These are phyloP conservation scores for Cotesia vestalis DNA, from an alignment of 1,140 invertebrate genomes.

Conservation along the genomic window DNA sequence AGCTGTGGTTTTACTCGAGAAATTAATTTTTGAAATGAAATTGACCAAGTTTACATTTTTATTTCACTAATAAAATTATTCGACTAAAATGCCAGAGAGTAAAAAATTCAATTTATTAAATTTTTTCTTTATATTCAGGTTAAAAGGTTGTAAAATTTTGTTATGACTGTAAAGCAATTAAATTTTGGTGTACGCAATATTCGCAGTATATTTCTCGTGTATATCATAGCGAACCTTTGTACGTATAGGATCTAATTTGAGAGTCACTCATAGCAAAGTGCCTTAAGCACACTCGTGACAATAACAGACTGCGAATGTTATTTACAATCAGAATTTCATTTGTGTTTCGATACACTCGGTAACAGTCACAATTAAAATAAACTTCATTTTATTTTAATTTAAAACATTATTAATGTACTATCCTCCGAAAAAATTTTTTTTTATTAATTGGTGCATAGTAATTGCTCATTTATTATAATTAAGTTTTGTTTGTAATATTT, in stretches of 20 bases:
- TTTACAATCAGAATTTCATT: slow-evolving; percentile 22
- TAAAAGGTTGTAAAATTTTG: slow-evolving; percentile 5
- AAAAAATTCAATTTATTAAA: slow-evolving; percentile 12
- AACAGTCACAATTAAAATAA: neutral
- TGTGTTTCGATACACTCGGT: slow-evolving; percentile 1
- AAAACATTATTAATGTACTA: too few species aligned
- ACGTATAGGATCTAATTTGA: slow-evolving; percentile 26
- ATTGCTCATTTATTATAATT: too few species aligned
- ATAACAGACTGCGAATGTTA: slow-evolving; percentile 16
- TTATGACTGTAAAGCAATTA: neutral
- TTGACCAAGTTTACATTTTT: neutral
- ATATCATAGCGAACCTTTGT: neutral
- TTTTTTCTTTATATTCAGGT: slow-evolving; percentile 5
- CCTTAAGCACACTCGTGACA: slow-evolving; percentile 15
- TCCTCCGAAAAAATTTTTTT: too few species aligned
- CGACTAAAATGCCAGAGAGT: neutral
- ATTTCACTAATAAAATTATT: too few species aligned
- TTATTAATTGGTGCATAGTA: too few species aligned
- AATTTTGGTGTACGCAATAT: slow-evolving; percentile 10
- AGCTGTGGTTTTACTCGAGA: neutral
- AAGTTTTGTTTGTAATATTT: too few species aligned
- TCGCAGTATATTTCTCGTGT: slow-evolving; percentile 3
- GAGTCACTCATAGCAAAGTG: slow-evolving; percentile 16
- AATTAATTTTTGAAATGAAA: neutral
- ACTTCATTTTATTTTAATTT: too few species aligned